Base-by-base conservation (phyloP, 2,888 invertebrate species). In the Xanthia togata region DNA sequence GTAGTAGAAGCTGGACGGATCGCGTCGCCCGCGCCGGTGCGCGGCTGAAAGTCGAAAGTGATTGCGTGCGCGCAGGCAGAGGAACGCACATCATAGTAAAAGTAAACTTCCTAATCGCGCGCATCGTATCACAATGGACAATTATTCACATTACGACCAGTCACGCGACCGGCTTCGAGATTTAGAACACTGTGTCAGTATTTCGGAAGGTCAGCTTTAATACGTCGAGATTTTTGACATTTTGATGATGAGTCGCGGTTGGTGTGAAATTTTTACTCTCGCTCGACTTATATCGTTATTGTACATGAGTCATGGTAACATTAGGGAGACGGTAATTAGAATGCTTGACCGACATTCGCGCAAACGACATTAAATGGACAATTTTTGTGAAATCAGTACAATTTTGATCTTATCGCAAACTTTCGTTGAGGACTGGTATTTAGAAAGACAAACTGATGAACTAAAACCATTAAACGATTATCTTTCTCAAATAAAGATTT, bases 81-180 rank as follows among this genome's bases (percentile, higher is more conserved):
- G 89, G 92, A 93, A 94, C 94, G 93, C 93, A 91, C 89, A 85
- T 86, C 85, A 77, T 88, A 94, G 95, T 94, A 95, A 95, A 95
- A 96, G 95, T 95, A 94, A 94, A 95, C 95, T 95, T 96, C 96
- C 96, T 95, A 95, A 94, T 93, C 90, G 92, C 87, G 86, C 89
- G 86, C 89, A 87, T 88, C 89, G 88, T 88, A 88, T 89, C 87
- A 91, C 92, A 92, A 90, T 91, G 85, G 88, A 87, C 89, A 88
- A 91, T 92, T 91, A 92, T 88, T 79, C 86, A 79, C 81, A 86
- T 85, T 86, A 81, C 83, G 87, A 85, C 64, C 68, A 69, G 70
- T 90, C 92, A 92, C 90, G 91, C 91, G 90, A 91, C 79, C 86
- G 83, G 82, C 75, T 80, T 71, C 73, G 75, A 78, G 82, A 93